These are phyloP conservation scores for Drosophila ustulata DNA, from an alignment of 2,888 invertebrate genomes.

Conservation along the genomic window DNA sequence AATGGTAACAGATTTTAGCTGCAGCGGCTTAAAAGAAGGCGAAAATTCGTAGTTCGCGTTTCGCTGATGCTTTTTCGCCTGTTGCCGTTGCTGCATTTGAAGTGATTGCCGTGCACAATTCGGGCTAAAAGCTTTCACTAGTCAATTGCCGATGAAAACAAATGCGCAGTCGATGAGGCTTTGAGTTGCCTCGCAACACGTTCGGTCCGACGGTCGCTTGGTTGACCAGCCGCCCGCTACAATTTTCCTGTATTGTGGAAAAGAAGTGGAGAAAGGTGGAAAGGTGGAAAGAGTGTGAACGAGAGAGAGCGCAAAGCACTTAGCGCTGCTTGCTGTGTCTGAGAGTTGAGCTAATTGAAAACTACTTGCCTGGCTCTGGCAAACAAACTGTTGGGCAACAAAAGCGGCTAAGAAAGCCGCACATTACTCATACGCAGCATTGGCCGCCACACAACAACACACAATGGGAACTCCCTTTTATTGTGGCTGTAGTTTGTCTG, in stretches of 20 bases:
- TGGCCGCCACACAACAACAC: constrained; percentile 34
- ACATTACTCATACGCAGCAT: constrained; percentile 75
- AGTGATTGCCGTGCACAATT: constrained; percentile 71
- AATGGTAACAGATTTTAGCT: constrained; percentile 37
- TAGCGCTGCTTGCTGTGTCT: constrained; percentile 39
- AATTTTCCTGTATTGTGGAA: constrained; percentile 28
- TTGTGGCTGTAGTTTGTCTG: constrained; percentile 11
- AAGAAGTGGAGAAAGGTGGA: constrained; percentile 11
- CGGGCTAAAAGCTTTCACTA: constrained; percentile 74
- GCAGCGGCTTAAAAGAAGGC: constrained; percentile 39
- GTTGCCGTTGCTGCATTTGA: constrained; percentile 42
- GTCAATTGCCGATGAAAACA: constrained; percentile 72
- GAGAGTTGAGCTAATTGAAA: constrained; percentile 70
- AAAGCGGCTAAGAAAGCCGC: constrained; percentile 63
- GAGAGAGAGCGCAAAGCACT: constrained; percentile 51
- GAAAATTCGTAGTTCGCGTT: constrained; percentile 18
- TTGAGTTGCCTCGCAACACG: constrained; percentile 17
- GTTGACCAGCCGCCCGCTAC: constrained; percentile 31
- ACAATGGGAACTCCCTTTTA: constrained; percentile 34
- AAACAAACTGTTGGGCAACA: constrained; percentile 38
- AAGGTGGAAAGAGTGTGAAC: neutral
- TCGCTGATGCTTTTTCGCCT: constrained; percentile 14
- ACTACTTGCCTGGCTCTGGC: constrained; percentile 56
- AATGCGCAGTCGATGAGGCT: constrained; percentile 47
- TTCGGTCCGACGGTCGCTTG: constrained; percentile 9